Percentiles rank a stretch among this genome's conserved stretches.
phyloP scores from a whole-genome alignment of 1,140 invertebrate genomes.

The Aphis gossypii region DNA sequence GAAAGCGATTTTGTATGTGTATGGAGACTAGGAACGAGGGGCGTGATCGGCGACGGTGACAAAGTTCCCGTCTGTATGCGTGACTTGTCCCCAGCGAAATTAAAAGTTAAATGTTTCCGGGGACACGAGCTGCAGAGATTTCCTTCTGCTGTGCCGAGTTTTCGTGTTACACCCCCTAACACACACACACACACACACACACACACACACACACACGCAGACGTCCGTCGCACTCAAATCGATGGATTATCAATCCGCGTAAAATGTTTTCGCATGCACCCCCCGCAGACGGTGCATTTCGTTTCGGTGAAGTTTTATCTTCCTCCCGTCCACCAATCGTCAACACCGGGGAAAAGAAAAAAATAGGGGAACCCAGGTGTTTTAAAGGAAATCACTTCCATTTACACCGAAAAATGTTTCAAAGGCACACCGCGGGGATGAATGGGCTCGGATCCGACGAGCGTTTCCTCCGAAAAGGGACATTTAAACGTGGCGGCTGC shows the following conservation, averaged over 20 bases:
- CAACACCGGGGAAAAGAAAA: neutral
- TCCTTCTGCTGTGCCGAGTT: conserved; percentile 7
- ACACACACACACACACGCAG: neutral
- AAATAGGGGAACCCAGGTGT: conserved; percentile 51
- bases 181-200: neutral
- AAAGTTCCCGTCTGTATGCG: conserved; percentile 13
- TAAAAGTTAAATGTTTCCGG: conserved; percentile 55
- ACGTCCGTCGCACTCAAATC: conserved; percentile 1
- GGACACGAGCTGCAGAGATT: conserved; percentile 21
- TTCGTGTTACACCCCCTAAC: neutral
- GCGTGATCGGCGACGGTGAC: neutral
- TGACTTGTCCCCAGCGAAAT: conserved; percentile 27
- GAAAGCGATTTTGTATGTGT: conserved; percentile 1
- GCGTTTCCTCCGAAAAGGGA: neutral
- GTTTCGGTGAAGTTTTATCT: neutral
- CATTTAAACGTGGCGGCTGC: neutral
- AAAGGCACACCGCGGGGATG: conserved; percentile 1
- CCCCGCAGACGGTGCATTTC: neutral
- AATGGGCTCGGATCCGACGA: neutral
- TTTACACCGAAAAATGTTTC: conserved; percentile 49
- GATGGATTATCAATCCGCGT: conserved; percentile 46
- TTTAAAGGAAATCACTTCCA: conserved; percentile 55
- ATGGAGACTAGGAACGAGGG: neutral
- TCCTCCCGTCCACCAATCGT: neutral
- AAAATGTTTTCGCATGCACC: conserved; percentile 34